phyloP scores from a whole-genome alignment of 2,888 invertebrate species.

The Hartigia nigra region DNA sequence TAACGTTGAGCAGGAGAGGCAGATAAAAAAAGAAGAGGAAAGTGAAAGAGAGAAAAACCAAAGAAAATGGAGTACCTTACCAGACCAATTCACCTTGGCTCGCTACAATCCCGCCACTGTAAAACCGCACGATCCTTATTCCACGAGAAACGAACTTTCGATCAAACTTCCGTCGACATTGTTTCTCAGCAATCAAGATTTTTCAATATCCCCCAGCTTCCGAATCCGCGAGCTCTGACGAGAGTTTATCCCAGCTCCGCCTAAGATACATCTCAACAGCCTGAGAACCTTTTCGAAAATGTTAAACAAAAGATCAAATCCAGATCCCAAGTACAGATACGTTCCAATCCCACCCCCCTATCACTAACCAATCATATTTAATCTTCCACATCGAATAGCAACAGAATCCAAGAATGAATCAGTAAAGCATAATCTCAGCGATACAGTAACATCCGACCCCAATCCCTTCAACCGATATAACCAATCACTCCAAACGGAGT shows the following conservation, averaged over 20 bases:
- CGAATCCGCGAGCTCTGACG: neutral
- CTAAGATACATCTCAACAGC: neutral
- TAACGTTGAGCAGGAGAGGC: neutral
- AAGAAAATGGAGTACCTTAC: neutral
- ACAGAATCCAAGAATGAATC: neutral
- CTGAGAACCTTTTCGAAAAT: neutral
- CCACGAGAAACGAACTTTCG: neutral
- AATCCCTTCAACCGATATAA: neutral
- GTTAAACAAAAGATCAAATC: neutral
- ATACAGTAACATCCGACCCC: neutral
- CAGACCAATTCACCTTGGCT: neutral
- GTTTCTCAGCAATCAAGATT: neutral
- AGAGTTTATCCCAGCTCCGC: neutral
- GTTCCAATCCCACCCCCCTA: neutral
- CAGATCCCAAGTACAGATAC: neutral
- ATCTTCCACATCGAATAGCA: too few relatives aligned
- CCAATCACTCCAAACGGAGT: neutral
- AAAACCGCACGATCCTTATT: neutral
- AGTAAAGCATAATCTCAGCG: neutral
- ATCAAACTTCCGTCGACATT: neutral
- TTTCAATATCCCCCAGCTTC: neutral
- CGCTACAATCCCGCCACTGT: neutral
- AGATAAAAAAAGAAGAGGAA: conserved; percentile 5
- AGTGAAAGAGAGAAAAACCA: neutral
- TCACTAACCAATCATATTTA: neutral